Evolutionary conservation across 2,888 invertebrate genomes (phyloP), one percentile per base, ranked within the genome.

Genomic region (Dioctria linearis): DNA sequence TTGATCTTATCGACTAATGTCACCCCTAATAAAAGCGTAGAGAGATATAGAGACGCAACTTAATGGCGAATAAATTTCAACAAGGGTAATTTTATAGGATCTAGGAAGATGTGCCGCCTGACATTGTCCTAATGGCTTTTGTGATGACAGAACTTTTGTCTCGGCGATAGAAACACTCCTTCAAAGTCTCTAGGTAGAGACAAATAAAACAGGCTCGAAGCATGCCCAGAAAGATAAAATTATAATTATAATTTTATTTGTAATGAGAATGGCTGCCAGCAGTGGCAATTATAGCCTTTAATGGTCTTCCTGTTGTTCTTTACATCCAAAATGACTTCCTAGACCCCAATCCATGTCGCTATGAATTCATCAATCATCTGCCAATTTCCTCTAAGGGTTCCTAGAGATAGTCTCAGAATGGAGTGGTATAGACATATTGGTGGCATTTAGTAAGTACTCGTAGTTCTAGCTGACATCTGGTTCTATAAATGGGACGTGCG

Each of bases 401-500:
- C 67, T 13, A 49, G 67, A 25, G 69, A 25, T 46, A 51, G 37
- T 69, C 54, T 3, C 11, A 6, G 54, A 11, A n/a, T 54, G 25
- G 51, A 49, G 37, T n/a, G 54, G 11, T 11, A 9, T 9, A 46
- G 54, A 9, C 37, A 39, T 49, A 6, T 67, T 49, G 67, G 49
- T 46, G n/a, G 67, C 51, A 69, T 3, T 4, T 37, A 25, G 25
- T 25, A 1, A 25, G 25, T 25, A 25, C 25, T 25, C 4, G 11
- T 39, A 46, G 46, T 42, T 11, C 37, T 69, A 39, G 25, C 25
- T 49, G 37, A 69, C 69, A 69, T 69, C 69, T 69, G 69, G 69
- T 39, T 69, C 69, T 69, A 69, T 69, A 69, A 69, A 69, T 69
- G 69, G 69, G 69, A 49, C 40, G 54, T 43, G 51, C 43, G 43